phyloP scores from a whole-genome alignment of 2,888 invertebrate species.

The Deilephila porcellus region DNA sequence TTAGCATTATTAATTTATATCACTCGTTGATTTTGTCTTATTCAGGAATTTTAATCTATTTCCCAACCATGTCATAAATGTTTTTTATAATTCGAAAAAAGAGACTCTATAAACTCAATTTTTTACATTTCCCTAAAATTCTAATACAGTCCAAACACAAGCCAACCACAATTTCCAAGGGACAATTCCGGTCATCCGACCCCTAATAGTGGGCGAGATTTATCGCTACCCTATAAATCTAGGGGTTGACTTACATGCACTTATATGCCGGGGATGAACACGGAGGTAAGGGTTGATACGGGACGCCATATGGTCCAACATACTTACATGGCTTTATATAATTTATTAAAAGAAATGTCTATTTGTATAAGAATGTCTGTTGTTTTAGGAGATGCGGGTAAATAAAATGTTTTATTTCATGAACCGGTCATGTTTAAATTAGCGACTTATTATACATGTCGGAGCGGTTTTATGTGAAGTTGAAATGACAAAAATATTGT shows the following conservation, averaged over 20 bases:
- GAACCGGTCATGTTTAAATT: no score
- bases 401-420: no score
- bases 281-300: conserved; percentile 5
- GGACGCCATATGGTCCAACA: background rate
- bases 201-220: conserved; percentile 51
- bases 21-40: no score
- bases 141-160: background rate
- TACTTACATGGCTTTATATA: background rate
- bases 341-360: background rate
- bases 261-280: conserved; percentile 19
- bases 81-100: background rate
- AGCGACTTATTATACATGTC: no score
- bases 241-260: conserved; percentile 37
- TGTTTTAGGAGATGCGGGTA: no score
- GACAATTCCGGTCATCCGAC: conserved; percentile 45
- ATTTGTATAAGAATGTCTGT: no score
- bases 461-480: no score
- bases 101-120: background rate
- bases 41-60: no score
- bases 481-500: no score
- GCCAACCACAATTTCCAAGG: conserved; percentile 29
- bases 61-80: no score
- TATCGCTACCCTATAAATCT: conserved; percentile 53
- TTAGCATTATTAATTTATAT: no score
- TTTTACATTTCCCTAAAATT: background rate